Evolutionary conservation across 1,140 invertebrate species (phyloP), one percentile per base, ranked within the genome.

Genomic region (Euwallacea similis): DNA sequence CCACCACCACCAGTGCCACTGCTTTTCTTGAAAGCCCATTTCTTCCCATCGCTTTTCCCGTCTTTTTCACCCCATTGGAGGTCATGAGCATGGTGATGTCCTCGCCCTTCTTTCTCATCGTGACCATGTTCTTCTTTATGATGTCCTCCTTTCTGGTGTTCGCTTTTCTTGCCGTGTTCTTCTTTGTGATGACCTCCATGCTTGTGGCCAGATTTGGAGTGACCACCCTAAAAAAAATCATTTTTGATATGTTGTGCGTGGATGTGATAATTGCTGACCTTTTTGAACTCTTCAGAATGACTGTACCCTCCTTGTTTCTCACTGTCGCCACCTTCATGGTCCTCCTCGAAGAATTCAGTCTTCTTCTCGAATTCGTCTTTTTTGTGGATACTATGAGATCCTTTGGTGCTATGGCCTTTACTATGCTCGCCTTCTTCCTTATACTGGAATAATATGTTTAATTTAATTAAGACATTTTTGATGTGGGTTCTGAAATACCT

Each of bases 331-430:
- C 85, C 87, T 70, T 89, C 88, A 46, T 89, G 86, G 73, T 87
- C 86, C 76, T 91, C 89, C 73, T 91, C 89, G 72, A 88, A 90
- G 83, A 91, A 91, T 75, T 90, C 87, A 9, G 89, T 86, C 70
- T 88, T 89, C 79, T 90, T 91, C 72, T 89, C 87, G 75, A 90
- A 91, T 74, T 90, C 89, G 69, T 91, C 88, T 78, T 90, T 90
- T 76, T 90, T 90, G 76, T 89, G 88, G 42, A 90, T 86, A 73
- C 88, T 89, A 74, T 90, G 89, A 74, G 87, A 87, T 7, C 89
- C 89, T 78, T 90, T 89, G 0, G 89, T 90, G 76, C 86, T 89
- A 79, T 90, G 88, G 0, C 89, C 89, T 79, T 91, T 90, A 10
- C 87, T 86, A 69, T 90, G 88, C 74, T 89, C 86, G 0, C 87